A percentile compares a stretch with the other conserved stretches of the same genome.
Evolutionary conservation across 2,888 invertebrate genomes (phyloP).

Genomic region (Drosophila melanosoma): DNA sequence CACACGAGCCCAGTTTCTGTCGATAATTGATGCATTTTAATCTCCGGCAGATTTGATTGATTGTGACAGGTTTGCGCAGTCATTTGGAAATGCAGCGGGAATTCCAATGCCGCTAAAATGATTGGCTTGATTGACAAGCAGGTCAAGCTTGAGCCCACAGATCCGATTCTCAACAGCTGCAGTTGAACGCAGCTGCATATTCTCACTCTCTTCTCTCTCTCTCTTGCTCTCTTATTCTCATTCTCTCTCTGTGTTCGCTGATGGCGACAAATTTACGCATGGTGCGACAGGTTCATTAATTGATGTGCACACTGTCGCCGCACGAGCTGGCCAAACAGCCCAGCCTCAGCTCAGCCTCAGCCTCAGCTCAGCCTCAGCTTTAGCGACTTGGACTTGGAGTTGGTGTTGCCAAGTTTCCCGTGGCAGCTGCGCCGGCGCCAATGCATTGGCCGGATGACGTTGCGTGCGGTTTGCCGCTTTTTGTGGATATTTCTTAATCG

Average conservation of each 20-base stretch:
- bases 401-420: neutral
- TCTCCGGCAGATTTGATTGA: slow-evolving; percentile 71
- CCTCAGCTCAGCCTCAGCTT: too few species aligned
- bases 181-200: slow-evolving; percentile 34
- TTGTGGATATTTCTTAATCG: slow-evolving; percentile 76
- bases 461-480: slow-evolving; percentile 73
- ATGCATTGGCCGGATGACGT: slow-evolving; percentile 34
- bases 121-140: slow-evolving; percentile 77
- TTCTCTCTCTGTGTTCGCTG: neutral
- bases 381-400: neutral
- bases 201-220: neutral
- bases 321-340: slow-evolving; percentile 48
- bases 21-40: slow-evolving; percentile 77
- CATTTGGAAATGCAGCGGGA: slow-evolving; percentile 58
- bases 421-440: slow-evolving; percentile 67
- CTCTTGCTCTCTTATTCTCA: neutral
- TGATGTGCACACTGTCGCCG: slow-evolving; percentile 79
- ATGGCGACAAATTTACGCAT: slow-evolving; percentile 83
- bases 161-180: slow-evolving; percentile 34
- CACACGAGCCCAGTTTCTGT: slow-evolving; percentile 60
- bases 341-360: neutral
- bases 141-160: slow-evolving; percentile 53
- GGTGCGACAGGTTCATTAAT: slow-evolving; percentile 83
- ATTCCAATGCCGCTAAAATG: slow-evolving; percentile 75
- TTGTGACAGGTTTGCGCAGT: slow-evolving; percentile 77